phyloP scores from a whole-genome alignment of 2,888 invertebrate genomes.

The Lasioglossum calceatum region DNA sequence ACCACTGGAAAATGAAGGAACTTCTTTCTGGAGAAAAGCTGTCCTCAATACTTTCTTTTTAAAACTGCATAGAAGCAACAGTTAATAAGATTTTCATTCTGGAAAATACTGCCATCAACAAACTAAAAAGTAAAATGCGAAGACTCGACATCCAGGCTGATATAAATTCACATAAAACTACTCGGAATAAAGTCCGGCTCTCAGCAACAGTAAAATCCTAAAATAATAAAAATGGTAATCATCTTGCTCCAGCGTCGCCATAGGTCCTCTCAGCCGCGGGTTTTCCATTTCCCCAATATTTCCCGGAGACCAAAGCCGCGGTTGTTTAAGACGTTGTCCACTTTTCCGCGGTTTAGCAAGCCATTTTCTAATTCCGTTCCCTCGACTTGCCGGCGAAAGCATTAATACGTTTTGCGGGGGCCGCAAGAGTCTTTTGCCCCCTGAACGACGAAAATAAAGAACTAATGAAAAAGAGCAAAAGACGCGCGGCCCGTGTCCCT shows the following conservation, averaged over 20 bases:
- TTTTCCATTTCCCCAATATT: background rate
- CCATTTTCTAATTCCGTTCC: background rate
- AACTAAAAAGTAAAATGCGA: background rate
- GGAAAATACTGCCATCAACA: background rate
- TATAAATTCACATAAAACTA: background rate
- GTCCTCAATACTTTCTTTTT: background rate
- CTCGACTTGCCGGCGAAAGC: background rate
- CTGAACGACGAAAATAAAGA: background rate
- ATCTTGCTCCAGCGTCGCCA: background rate
- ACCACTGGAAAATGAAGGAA: background rate
- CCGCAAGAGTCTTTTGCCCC: background rate
- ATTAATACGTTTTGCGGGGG: conserved; percentile 1
- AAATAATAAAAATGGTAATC: conserved; percentile 3
- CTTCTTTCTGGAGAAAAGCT: background rate
- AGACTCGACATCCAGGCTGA: background rate
- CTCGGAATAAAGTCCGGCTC: background rate
- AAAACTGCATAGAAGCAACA: background rate
- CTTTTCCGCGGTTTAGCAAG: background rate
- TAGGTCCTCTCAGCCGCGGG: background rate
- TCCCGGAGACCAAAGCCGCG: background rate
- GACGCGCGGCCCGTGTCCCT: background rate
- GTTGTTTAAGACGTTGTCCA: background rate
- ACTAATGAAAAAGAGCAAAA: conserved; percentile 6
- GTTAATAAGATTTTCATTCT: background rate
- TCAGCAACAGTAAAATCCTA: background rate